A percentile compares a stretch with the other conserved stretches of the same genome.
These are phyloP conservation scores for Alca torda DNA, from an alignment of 2,797 vertebrate genomes.

Conservation along the genomic window DNA sequence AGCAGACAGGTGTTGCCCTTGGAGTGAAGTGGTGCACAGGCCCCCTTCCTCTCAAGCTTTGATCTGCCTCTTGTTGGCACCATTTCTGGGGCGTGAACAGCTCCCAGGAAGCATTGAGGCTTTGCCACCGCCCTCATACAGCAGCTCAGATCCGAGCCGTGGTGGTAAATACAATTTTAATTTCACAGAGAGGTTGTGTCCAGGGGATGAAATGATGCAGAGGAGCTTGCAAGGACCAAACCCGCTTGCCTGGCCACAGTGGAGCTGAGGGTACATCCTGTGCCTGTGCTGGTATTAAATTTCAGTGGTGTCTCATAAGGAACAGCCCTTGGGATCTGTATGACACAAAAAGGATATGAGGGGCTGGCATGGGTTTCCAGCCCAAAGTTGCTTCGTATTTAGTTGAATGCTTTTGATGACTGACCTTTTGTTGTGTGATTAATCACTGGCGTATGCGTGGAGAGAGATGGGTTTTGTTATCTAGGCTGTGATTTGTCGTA, in stretches of 20 bases:
- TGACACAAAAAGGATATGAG: accelerated
- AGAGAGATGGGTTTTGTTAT: background rate
- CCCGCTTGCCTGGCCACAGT: background rate
- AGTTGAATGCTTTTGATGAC: background rate
- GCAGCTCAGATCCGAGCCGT: background rate
- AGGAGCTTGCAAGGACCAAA: background rate
- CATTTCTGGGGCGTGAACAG: background rate
- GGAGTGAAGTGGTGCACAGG: background rate
- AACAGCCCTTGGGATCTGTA: background rate
- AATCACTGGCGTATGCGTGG: background rate
- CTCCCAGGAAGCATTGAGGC: background rate
- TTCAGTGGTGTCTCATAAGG: background rate
- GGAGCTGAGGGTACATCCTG: accelerated
- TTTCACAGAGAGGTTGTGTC: background rate
- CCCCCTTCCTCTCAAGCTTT: background rate
- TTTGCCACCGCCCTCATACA: background rate
- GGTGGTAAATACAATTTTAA: background rate
- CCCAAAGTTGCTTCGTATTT: background rate
- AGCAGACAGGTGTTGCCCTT: background rate
- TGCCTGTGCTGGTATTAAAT: background rate
- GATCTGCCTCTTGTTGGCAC: background rate
- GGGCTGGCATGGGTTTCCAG: background rate
- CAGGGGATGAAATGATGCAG: background rate
- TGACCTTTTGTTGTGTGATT: background rate
- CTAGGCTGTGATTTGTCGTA: background rate